phyloP scores from a whole-genome alignment of 2,888 invertebrate species.

The Oeneis ivallda region DNA sequence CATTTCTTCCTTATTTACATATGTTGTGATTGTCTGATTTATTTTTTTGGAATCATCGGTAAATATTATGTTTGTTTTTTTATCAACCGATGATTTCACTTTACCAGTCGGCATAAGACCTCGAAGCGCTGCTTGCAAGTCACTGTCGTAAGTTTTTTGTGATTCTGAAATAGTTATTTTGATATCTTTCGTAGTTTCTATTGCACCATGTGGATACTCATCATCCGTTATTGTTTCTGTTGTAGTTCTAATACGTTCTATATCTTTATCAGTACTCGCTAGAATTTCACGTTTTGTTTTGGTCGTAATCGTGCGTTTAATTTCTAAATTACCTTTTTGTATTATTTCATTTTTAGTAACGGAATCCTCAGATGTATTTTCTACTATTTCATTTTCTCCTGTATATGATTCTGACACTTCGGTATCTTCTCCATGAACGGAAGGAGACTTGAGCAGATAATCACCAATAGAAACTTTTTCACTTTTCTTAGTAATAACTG shows the following conservation, averaged over 20 bases:
- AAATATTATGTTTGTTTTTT: constrained; percentile 72
- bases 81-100: constrained; percentile 69
- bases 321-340: constrained; percentile 57
- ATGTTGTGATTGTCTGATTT: constrained; percentile 68
- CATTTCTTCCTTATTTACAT: constrained; percentile 74
- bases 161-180: constrained; percentile 78
- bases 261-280: constrained; percentile 74
- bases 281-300: constrained; percentile 74
- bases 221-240: constrained; percentile 76
- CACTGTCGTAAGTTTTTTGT: constrained; percentile 72
- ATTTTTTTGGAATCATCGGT: constrained; percentile 71
- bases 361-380: constrained; percentile 66
- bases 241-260: constrained; percentile 82
- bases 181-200: constrained; percentile 79
- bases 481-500: constrained; percentile 67
- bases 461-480: constrained; percentile 72
- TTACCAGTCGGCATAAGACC: constrained; percentile 69
- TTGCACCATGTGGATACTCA: constrained; percentile 78
- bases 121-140: constrained; percentile 72
- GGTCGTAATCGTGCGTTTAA: constrained; percentile 71
- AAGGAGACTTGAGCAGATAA: constrained; percentile 51
- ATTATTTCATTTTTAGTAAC: constrained; percentile 68
- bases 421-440: constrained; percentile 42
- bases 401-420: constrained; percentile 53
- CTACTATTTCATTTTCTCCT: constrained; percentile 64